These are phyloP conservation scores for Pseudochaenichthys georgianus DNA, from an alignment of 2,797 vertebrate species.

Conservation along the genomic window DNA sequence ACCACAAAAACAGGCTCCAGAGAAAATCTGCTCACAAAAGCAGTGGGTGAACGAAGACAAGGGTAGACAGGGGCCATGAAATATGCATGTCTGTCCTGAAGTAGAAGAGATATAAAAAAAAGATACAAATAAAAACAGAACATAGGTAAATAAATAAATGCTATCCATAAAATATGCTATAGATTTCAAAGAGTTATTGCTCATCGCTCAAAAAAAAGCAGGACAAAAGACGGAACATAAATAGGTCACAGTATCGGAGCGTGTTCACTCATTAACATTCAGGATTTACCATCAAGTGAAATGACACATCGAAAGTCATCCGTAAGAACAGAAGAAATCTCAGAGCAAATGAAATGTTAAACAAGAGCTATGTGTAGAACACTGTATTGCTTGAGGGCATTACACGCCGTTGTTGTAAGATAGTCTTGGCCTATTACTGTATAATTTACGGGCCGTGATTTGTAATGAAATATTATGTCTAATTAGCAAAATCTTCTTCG, in stretches of 20 bases:
- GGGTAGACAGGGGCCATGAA: constrained; percentile 45
- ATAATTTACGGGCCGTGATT: constrained; percentile 55
- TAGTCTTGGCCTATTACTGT: constrained; percentile 51
- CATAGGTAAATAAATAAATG: constrained; percentile 16
- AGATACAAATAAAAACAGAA: constrained; percentile 22
- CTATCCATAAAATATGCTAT: not conserved
- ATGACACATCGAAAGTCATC: constrained; percentile 43
- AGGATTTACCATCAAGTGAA: constrained; percentile 12
- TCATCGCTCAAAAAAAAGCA: not conserved
- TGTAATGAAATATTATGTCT: constrained; percentile 70
- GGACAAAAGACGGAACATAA: not conserved
- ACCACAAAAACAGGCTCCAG: constrained; percentile 18
- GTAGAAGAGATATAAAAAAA: constrained; percentile 10
- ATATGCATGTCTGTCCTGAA: constrained; percentile 41
- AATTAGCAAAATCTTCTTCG: constrained; percentile 55
- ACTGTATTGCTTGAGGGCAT: constrained; percentile 48
- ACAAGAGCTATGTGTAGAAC: constrained; percentile 52
- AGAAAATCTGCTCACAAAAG: constrained; percentile 27
- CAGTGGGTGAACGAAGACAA: constrained; percentile 10
- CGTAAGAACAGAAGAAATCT: constrained; percentile 48
- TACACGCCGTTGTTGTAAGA: constrained; percentile 63
- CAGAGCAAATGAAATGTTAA: constrained; percentile 70
- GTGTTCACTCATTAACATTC: constrained; percentile 45
- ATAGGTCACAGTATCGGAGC: constrained; percentile 31
- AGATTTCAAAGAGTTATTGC: constrained; percentile 11